A percentile compares a stretch with the other conserved stretches of the same genome.
phyloP scores from a whole-genome alignment of 2,888 invertebrate genomes.

The Prosopocoilus inquinatus region DNA sequence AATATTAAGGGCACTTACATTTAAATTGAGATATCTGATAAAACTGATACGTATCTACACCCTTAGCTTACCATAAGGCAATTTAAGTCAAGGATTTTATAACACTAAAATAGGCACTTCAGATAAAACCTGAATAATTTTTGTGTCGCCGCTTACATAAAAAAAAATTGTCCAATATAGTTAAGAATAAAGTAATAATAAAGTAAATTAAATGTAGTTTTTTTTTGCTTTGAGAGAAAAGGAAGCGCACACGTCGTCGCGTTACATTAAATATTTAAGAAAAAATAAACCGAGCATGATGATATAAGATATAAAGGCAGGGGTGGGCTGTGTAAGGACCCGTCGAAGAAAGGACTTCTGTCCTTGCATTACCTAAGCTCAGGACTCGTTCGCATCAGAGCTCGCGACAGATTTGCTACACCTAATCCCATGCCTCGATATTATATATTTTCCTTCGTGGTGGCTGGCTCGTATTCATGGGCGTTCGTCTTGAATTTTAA shows the following conservation, averaged over 20 bases:
- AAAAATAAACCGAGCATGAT: constrained; percentile 28
- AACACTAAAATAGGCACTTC: no score
- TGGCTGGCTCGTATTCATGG: neutral
- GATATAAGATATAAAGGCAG: constrained; percentile 23
- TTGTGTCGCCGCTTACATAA: no score
- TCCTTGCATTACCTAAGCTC: constrained; percentile 40
- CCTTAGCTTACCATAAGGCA: neutral
- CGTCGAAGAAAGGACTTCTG: constrained; percentile 26
- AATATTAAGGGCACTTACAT: neutral
- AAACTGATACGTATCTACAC: neutral
- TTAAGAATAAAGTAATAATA: no score
- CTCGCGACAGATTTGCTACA: constrained; percentile 49
- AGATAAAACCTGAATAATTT: no score
- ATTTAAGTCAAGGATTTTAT: constrained; percentile 4
- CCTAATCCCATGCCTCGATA: constrained; percentile 48
- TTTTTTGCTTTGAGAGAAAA: no score
- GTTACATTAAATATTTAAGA: constrained; percentile 30
- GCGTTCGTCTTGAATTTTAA: neutral
- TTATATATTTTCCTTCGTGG: constrained; percentile 36
- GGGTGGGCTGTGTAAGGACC: constrained; percentile 19
- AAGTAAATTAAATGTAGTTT: no score
- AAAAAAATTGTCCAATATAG: no score
- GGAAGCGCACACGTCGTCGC: neutral
- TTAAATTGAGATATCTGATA: neutral
- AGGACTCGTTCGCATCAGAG: constrained; percentile 43